A percentile compares a stretch with the other conserved stretches of the same genome.
Evolutionary conservation across 2,888 invertebrate species (phyloP).

Genomic region (Plagodis pulveraria): DNA sequence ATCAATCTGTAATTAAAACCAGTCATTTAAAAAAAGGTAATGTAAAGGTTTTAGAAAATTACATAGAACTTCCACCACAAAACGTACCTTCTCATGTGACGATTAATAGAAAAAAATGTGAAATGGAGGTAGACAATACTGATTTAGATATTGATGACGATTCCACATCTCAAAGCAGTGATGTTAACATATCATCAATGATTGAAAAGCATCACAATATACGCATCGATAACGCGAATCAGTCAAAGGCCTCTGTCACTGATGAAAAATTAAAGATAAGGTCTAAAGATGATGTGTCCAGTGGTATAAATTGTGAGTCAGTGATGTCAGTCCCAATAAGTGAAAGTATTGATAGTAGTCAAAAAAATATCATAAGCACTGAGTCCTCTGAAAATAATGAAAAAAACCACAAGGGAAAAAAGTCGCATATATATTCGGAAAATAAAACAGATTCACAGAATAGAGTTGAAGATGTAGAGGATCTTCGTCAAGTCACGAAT

Average conservation of each 20-base stretch:
- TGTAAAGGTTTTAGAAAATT: background rate
- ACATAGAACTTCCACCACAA: background rate
- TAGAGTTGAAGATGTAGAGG: conserved; percentile 13
- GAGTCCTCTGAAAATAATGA: background rate
- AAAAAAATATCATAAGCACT: background rate
- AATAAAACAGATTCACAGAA: conserved; percentile 4
- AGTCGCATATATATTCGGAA: background rate
- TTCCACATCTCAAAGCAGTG: background rate
- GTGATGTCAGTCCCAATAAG: too few species aligned
- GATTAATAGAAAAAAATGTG: conserved; percentile 2
- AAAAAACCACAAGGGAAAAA: background rate
- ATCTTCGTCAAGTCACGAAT: conserved; percentile 22
- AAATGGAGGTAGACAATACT: background rate
- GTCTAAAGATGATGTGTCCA: too few species aligned
- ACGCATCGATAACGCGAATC: too few species aligned
- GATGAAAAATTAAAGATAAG: too few species aligned
- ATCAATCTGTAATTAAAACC: background rate
- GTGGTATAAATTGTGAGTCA: too few species aligned
- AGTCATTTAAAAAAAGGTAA: conserved; percentile 2
- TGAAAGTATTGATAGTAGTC: background rate
- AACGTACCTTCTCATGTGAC: conserved; percentile 1
- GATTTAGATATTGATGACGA: conserved; percentile 1
- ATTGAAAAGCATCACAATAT: too few species aligned
- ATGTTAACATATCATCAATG: background rate
- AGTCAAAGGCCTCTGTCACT: too few species aligned